Base-by-base conservation (phyloP, 2,888 invertebrate species). In the Oeneis ivallda region DNA sequence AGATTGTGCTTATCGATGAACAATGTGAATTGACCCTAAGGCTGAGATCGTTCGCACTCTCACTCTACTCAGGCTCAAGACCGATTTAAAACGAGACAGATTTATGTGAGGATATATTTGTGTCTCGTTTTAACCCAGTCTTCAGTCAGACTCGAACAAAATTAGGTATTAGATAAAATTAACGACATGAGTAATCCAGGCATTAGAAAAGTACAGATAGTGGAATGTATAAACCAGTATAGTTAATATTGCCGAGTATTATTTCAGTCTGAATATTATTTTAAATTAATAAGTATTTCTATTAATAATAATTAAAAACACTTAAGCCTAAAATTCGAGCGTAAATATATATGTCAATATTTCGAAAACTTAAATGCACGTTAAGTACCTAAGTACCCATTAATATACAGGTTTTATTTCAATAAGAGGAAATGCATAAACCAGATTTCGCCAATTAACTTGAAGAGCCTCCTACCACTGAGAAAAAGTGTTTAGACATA, bases 171-270 rank as follows among this genome's bases (percentile, higher is more conserved):
- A 45, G 8, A 7, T 45, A 45, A 45, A 9, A n/a, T 49, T 54
- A 59, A 39, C 66, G 47, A 60, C 57, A 66, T 53, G 74, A 34
- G 4, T 73, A 73, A 74, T 71, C n/a, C 17, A 9, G 15, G 17
- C 47, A 15, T 47, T 47, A 37, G 0, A 37, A 15, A 53, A 34
- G 26, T 34, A 10, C 15, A 19, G 8, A 70, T 65, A 52, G 63
- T 62, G 73, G 72, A 76, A 76, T 76, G 74, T 64, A 66, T 37
- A 54, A 54, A 37, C 57, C 9, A 53, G 53, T 9, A 37, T 34
- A 15, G 6, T 41, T 57, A 57, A 62, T 61, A 57, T 63, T 15
- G 37, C 53, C 41, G 59, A 58, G 61, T 63, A 58, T 65, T 59
- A 52, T 56, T n/a, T 52, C 62, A 68, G 49, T 53, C 53, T 61